Percentiles rank a stretch among this genome's conserved stretches.
These are phyloP conservation scores for Centropristis striata DNA, from an alignment of 2,113 vertebrate species.

Conservation along the genomic window DNA sequence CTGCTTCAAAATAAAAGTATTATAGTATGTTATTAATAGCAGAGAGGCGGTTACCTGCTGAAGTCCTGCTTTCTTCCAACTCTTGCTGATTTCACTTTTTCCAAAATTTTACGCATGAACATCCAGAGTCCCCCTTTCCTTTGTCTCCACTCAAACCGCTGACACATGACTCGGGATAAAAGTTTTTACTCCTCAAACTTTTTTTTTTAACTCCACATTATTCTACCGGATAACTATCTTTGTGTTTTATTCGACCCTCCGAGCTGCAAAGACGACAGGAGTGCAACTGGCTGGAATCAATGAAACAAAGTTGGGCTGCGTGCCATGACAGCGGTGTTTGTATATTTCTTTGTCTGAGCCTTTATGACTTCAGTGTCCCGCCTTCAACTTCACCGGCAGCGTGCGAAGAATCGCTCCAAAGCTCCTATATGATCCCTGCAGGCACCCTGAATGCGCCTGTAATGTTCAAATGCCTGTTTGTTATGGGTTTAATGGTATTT, in stretches of 20 bases:
- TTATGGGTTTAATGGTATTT: slow-evolving; percentile 38
- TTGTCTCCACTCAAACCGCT: slow-evolving; percentile 38
- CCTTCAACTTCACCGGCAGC: slow-evolving; percentile 52
- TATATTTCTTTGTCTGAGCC: slow-evolving; percentile 69
- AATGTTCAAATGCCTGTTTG: slow-evolving; percentile 28
- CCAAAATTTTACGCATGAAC: slow-evolving; percentile 22
- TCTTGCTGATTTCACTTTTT: slow-evolving; percentile 14
- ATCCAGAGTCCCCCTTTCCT: slow-evolving; percentile 17
- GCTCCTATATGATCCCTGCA: not conserved
- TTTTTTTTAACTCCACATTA: not conserved
- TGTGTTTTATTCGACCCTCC: not conserved
- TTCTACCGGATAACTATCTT: not conserved
- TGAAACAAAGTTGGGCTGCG: slow-evolving; percentile 40
- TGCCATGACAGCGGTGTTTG: slow-evolving; percentile 56
- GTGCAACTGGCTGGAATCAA: slow-evolving; percentile 29
- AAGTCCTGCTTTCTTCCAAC: slow-evolving; percentile 8
- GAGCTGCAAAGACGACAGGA: not conserved
- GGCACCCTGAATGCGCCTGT: slow-evolving; percentile 25
- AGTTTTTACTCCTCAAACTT: slow-evolving; percentile 43
- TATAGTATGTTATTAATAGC: not conserved
- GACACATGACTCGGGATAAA: slow-evolving; percentile 37
- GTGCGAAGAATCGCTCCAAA: slow-evolving; percentile 12
- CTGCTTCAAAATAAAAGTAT: not conserved
- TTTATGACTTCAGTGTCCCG: slow-evolving; percentile 50
- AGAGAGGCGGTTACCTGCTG: slow-evolving; percentile 33